phyloP scores from a whole-genome alignment of 2,888 invertebrate genomes.

The Branchellion lobata region DNA sequence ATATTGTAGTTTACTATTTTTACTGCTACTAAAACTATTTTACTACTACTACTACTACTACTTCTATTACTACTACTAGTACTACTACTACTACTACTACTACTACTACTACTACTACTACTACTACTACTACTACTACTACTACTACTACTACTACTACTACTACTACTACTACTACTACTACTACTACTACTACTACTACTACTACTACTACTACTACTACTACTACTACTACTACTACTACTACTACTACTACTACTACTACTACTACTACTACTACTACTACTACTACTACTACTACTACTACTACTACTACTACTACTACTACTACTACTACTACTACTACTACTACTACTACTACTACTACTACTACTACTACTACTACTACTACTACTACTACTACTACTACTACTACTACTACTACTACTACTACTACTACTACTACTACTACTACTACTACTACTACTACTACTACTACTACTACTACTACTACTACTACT shows the following conservation, averaged over 20 bases:
- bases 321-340: constrained; percentile 29
- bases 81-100: not conserved
- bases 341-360: constrained; percentile 29
- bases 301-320: constrained; percentile 27
- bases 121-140: constrained; percentile 24
- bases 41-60: not conserved
- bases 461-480: constrained; percentile 21
- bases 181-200: constrained; percentile 24
- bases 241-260: constrained; percentile 17
- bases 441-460: constrained; percentile 29
- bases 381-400: constrained; percentile 29
- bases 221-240: constrained; percentile 23
- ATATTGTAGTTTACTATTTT: too few relatives aligned
- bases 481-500: constrained; percentile 19
- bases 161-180: constrained; percentile 26
- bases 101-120: constrained; percentile 23
- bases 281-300: constrained; percentile 26
- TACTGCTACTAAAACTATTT: not conserved
- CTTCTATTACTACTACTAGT: not conserved
- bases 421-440: constrained; percentile 29
- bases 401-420: constrained; percentile 29
- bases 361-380: constrained; percentile 29
- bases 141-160: constrained; percentile 24
- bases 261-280: constrained; percentile 24
- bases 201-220: constrained; percentile 20